These are phyloP conservation scores for Sylvia atricapilla DNA, from an alignment of 2,113 vertebrate species.

Conservation along the genomic window DNA sequence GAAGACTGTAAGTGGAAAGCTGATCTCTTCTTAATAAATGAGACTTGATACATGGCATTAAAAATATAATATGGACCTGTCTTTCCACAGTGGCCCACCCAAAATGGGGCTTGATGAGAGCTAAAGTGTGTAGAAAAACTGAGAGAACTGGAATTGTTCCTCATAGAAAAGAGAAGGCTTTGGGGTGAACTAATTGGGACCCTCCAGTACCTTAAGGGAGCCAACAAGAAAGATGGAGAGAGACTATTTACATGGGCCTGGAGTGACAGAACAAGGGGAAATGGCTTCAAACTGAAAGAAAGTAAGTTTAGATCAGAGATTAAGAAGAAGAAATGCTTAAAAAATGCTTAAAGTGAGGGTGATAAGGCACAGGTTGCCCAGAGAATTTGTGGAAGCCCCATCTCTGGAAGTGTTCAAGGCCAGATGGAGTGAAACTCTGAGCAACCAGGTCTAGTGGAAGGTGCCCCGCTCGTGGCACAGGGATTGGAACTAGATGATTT, in stretches of 20 bases:
- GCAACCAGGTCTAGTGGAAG: not conserved
- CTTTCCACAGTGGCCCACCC: not conserved
- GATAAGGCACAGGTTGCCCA: not conserved
- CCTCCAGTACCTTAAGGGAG: not conserved
- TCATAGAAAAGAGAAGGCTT: not conserved
- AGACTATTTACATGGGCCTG: not conserved
- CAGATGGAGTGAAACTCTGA: not conserved
- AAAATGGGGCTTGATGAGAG: not conserved
- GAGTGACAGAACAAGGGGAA: not conserved
- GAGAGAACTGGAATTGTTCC: not conserved
- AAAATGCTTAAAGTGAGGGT: not conserved
- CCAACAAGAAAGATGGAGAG: not conserved
- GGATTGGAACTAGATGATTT: not conserved
- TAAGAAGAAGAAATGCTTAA: not conserved
- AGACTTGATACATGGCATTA: not conserved
- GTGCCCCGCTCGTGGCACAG: fast-evolving
- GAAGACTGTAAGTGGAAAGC: not conserved
- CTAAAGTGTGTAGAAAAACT: not conserved
- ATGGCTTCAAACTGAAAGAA: not conserved
- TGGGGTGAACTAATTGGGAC: fast-evolving
- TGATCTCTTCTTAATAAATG: not conserved
- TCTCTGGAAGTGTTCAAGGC: not conserved
- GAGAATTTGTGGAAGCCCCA: not conserved
- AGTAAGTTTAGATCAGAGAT: not conserved
- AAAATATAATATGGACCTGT: not conserved